Evolutionary conservation across 2,888 invertebrate genomes (phyloP).

Genomic region (Parapristionchus giblindavisi): DNA sequence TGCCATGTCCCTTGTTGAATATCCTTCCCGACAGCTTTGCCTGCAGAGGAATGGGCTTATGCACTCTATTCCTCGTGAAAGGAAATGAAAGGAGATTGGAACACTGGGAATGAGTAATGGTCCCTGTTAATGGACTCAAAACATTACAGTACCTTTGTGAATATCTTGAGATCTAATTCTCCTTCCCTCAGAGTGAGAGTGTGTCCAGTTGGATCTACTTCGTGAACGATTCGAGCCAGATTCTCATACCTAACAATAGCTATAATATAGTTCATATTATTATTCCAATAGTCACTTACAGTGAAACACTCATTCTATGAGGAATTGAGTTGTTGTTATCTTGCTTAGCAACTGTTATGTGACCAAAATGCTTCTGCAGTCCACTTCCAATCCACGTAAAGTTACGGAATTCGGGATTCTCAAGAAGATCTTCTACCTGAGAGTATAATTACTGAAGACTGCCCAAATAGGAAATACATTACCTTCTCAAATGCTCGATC

Average conservation of each 20-base stretch:
- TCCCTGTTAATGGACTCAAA: background rate
- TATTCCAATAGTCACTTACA: conserved; percentile 1
- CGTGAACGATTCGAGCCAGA: conserved; percentile 50
- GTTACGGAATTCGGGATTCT: conserved; percentile 52
- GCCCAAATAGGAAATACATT: background rate
- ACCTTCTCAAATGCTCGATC: conserved; percentile 58
- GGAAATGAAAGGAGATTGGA: too few species aligned
- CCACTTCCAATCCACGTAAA: conserved; percentile 65
- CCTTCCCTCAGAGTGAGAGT: conserved; percentile 56
- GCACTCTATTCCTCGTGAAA: too few species aligned
- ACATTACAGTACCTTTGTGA: conserved; percentile 49
- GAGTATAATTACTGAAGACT: conserved; percentile 8
- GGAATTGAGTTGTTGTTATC: conserved; percentile 57
- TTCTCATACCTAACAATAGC: conserved; percentile 37
- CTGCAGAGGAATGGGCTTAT: background rate
- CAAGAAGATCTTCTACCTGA: conserved; percentile 57
- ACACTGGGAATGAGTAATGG: background rate
- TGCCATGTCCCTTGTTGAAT: conserved; percentile 66
- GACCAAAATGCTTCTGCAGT: conserved; percentile 65
- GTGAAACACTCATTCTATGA: conserved; percentile 24
- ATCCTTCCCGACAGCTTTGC: conserved; percentile 53
- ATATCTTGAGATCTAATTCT: conserved; percentile 64
- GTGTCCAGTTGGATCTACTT: conserved; percentile 55
- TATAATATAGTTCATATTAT: background rate
- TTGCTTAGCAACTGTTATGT: conserved; percentile 62